These are phyloP conservation scores for Proterorhinus semilunaris DNA, from an alignment of 2,113 vertebrate genomes.

Conservation along the genomic window DNA sequence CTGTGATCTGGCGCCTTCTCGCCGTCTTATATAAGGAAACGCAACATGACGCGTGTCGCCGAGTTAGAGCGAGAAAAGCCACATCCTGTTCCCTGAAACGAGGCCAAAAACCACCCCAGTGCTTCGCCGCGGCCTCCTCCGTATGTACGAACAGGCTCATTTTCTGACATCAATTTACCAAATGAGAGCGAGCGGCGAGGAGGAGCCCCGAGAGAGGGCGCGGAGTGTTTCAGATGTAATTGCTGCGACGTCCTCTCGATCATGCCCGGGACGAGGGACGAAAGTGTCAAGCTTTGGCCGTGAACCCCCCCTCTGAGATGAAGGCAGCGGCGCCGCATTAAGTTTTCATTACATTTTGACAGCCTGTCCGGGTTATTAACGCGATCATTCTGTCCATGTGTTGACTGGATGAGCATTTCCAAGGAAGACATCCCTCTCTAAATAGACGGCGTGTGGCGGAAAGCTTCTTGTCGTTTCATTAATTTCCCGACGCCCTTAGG, in stretches of 20 bases:
- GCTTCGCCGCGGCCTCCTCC: constrained; percentile 20
- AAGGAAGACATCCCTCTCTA: neutral
- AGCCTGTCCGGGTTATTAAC: neutral
- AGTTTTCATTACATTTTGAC: constrained; percentile 8
- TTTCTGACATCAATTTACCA: neutral
- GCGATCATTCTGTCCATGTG: neutral
- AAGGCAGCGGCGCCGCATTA: neutral
- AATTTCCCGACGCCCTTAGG: no score
- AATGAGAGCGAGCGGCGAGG: neutral
- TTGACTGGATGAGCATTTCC: neutral
- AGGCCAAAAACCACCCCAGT: constrained; percentile 25
- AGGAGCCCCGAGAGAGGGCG: neutral
- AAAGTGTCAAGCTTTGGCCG: neutral
- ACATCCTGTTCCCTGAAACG: constrained; percentile 72
- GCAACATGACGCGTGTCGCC: constrained; percentile 12
- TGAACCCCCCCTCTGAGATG: constrained; percentile 8
- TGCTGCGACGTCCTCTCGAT: neutral
- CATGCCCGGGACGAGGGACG: constrained; percentile 9
- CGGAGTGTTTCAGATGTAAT: neutral
- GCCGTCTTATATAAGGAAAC: constrained; percentile 11
- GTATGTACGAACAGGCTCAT: neutral
- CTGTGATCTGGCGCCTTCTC: constrained; percentile 6
- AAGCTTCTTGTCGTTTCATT: neutral
- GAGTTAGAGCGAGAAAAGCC: constrained; percentile 51
- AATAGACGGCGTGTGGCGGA: neutral